A percentile compares a stretch with the other conserved stretches of the same genome.
Evolutionary conservation across 2,113 vertebrate species (phyloP).

Genomic region (Proterorhinus semilunaris): DNA sequence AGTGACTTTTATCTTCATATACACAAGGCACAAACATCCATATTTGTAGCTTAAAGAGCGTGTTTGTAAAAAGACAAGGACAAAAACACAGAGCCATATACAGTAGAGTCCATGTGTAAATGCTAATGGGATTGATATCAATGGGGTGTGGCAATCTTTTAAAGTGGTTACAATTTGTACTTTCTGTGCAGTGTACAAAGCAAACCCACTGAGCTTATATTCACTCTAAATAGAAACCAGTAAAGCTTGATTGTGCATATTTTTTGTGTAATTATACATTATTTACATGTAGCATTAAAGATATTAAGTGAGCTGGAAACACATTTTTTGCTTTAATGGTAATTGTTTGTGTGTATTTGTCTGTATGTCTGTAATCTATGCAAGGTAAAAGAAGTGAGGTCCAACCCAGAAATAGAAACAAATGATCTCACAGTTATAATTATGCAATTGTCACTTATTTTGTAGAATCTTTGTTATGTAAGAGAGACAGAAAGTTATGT

Average conservation of each 20-base stretch:
- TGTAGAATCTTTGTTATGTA: too few relatives aligned
- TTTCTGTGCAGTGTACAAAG: background rate
- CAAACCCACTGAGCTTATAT: background rate
- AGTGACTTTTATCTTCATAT: slow-evolving; percentile 59
- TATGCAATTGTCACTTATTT: too few relatives aligned
- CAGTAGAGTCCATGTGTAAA: background rate
- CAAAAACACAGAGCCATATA: slow-evolving; percentile 9
- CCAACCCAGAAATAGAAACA: too few relatives aligned
- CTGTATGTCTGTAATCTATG: too few relatives aligned
- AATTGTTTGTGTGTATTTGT: too few relatives aligned
- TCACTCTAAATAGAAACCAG: background rate
- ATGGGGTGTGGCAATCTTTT: background rate
- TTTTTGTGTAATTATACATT: background rate
- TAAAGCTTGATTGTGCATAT: too few relatives aligned
- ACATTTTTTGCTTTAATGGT: background rate
- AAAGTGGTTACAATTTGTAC: background rate
- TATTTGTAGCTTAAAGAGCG: slow-evolving; percentile 42
- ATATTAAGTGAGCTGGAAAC: background rate
- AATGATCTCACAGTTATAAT: too few relatives aligned
- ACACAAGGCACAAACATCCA: slow-evolving; percentile 37
- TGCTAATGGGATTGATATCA: background rate
- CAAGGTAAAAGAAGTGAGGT: too few relatives aligned
- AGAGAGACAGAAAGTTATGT: background rate
- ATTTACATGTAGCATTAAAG: background rate
- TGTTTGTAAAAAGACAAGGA: slow-evolving; percentile 10